phyloP scores from a whole-genome alignment of 2,888 invertebrate genomes.

The Baronia brevicornis region DNA sequence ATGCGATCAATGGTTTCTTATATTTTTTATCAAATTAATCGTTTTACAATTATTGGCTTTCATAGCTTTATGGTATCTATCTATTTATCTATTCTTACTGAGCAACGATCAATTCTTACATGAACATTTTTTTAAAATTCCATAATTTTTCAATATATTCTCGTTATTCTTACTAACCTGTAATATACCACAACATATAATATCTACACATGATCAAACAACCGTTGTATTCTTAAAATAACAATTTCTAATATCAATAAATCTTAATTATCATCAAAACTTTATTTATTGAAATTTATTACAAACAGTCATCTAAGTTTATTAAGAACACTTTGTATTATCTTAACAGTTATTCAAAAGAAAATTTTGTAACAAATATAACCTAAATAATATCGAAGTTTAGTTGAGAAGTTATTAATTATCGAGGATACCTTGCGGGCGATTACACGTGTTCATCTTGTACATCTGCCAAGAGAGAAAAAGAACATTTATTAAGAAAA shows the following conservation, averaged over 20 bases:
- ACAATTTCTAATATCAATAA: constrained; percentile 19
- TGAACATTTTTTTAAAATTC: constrained; percentile 23
- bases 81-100: constrained; percentile 24
- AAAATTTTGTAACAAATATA: constrained; percentile 18
- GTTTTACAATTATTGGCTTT: constrained; percentile 12
- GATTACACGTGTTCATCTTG: constrained; percentile 84
- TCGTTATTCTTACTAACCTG: background rate
- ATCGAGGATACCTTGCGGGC: constrained; percentile 48
- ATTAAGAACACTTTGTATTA: constrained; percentile 72
- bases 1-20: constrained; percentile 7
- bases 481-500: constrained; percentile 64
- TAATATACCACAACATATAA: constrained; percentile 2
- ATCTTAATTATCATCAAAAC: background rate
- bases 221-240: constrained; percentile 9
- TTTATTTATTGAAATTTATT: constrained; percentile 10
- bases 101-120: constrained; percentile 38
- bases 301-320: constrained; percentile 26
- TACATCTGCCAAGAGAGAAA: constrained; percentile 80
- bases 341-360: constrained; percentile 26
- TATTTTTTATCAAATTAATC: constrained; percentile 11
- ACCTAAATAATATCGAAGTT: constrained; percentile 20
- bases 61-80: constrained; percentile 12
- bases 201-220: constrained; percentile 2
- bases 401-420: constrained; percentile 22
- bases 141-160: background rate